These are phyloP conservation scores for Erebia palarica DNA, from an alignment of 2,888 invertebrate genomes.

Conservation along the genomic window DNA sequence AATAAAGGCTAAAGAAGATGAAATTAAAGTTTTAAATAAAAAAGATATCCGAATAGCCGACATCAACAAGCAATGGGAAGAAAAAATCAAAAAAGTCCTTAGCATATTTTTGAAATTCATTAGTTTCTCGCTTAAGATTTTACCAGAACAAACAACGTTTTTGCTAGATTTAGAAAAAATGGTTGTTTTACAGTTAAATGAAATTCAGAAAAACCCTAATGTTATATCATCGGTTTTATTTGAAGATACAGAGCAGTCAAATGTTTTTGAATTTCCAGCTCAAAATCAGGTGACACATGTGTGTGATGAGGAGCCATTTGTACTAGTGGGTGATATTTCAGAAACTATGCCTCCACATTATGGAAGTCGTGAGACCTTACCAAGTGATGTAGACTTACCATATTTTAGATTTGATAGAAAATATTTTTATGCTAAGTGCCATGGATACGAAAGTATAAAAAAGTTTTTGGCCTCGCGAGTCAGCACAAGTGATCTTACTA, in stretches of 20 bases:
- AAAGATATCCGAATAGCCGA: slow-evolving; percentile 53
- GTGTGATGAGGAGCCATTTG: slow-evolving; percentile 63
- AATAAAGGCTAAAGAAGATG: slow-evolving; percentile 56
- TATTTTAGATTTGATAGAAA: slow-evolving; percentile 60
- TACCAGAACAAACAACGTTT: slow-evolving; percentile 73
- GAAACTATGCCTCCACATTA: slow-evolving; percentile 53
- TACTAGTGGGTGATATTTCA: slow-evolving; percentile 58
- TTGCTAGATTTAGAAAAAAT: slow-evolving; percentile 71
- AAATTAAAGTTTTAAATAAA: slow-evolving; percentile 53
- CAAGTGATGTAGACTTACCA: slow-evolving; percentile 63
- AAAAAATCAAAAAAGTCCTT: slow-evolving; percentile 67
- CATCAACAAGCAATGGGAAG: slow-evolving; percentile 68
- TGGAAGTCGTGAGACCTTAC: slow-evolving; percentile 68
- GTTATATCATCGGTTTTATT: slow-evolving; percentile 53
- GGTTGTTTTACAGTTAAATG: slow-evolving; percentile 70
- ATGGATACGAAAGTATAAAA: slow-evolving; percentile 64
- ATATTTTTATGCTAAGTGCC: slow-evolving; percentile 70
- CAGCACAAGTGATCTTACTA: slow-evolving; percentile 55
- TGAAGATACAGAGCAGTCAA: slow-evolving; percentile 50
- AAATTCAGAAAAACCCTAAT: slow-evolving; percentile 61
- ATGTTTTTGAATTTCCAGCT: slow-evolving; percentile 57
- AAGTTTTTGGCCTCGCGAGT: slow-evolving; percentile 56
- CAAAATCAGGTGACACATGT: slow-evolving; percentile 35
- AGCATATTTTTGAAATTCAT: slow-evolving; percentile 71
- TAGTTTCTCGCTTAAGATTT: slow-evolving; percentile 66